phyloP scores from a whole-genome alignment of 92 coral and sea anemone species.

The Metridium senile region DNA sequence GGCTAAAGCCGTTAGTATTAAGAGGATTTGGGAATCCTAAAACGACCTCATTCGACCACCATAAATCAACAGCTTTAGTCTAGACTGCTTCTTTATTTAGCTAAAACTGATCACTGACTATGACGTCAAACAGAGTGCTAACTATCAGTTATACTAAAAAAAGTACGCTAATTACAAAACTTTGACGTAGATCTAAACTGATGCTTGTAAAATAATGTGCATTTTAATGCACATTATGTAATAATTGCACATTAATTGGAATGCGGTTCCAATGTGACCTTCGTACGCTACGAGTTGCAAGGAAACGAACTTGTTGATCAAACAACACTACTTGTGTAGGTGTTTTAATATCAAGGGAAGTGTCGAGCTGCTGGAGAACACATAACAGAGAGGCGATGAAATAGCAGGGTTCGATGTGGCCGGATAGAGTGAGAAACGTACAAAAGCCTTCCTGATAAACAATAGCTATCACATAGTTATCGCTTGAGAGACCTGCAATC shows the following conservation, averaged over 20 bases:
- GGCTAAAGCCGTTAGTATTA: too few species aligned
- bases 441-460: slow-evolving; percentile 18
- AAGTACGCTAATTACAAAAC: not conserved
- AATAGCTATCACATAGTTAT: slow-evolving; percentile 20
- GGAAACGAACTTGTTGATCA: not conserved
- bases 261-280: not conserved
- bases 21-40: not conserved
- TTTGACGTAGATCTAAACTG: not conserved
- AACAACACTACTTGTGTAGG: slow-evolving; percentile 2
- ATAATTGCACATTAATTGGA: not conserved
- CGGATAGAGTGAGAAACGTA: slow-evolving; percentile 7
- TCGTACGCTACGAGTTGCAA: not conserved
- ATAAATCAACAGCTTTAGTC: too few species aligned
- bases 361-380: too few species aligned
- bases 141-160: not conserved
- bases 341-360: not conserved
- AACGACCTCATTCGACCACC: not conserved
- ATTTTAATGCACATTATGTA: not conserved
- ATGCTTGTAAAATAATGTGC: too few species aligned
- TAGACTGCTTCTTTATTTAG: not conserved
- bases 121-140: slow-evolving; percentile 1
- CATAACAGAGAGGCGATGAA: not conserved
- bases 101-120: not conserved
- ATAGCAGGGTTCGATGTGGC: not conserved
- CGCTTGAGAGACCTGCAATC: slow-evolving; percentile 7